Conservation (phyloP, 2,888 invertebrate genomes). For the Hemistola chrysoprasaria region DNA sequence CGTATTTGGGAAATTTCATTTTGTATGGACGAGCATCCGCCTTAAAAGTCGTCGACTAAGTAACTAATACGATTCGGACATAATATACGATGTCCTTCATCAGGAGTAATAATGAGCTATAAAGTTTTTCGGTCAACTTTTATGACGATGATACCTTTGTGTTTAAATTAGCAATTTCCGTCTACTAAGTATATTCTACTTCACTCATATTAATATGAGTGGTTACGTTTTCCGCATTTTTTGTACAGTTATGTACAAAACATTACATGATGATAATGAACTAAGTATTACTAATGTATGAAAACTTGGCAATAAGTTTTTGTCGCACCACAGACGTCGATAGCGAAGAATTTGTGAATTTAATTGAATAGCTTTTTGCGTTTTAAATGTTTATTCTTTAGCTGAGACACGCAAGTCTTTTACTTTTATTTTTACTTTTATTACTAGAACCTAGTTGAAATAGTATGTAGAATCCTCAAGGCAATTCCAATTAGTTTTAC, state of each 20-base stretch:
- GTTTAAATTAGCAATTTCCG: conserved; percentile 25
- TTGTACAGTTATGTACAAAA: conserved; percentile 19
- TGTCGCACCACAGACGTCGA: conserved; percentile 11
- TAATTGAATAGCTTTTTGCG: too few species aligned
- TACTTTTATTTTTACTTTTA: too few species aligned
- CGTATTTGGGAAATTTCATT: too few species aligned
- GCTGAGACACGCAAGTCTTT: too few species aligned
- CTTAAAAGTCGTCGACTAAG: too few species aligned
- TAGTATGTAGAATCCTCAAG: too few species aligned
- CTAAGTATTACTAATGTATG: conserved; percentile 23
- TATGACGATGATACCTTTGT: conserved; percentile 16
- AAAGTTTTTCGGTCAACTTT: conserved; percentile 15
- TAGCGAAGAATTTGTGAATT: conserved; percentile 3
- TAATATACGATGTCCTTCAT: too few species aligned
- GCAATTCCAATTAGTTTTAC: too few species aligned
- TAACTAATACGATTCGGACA: too few species aligned
- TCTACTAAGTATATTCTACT: conserved; percentile 8
- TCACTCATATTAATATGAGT: conserved; percentile 21
- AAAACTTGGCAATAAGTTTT: conserved; percentile 20
- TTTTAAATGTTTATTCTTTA: too few species aligned
- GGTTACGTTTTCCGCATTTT: conserved; percentile 27
- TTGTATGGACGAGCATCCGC: too few species aligned
- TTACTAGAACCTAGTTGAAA: too few species aligned
- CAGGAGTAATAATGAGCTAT: conserved; percentile 9
- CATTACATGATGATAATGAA: conserved; percentile 25